These are phyloP conservation scores for Sarcophilus harrisii DNA, from an alignment of 2,797 vertebrate genomes.

Conservation along the genomic window DNA sequence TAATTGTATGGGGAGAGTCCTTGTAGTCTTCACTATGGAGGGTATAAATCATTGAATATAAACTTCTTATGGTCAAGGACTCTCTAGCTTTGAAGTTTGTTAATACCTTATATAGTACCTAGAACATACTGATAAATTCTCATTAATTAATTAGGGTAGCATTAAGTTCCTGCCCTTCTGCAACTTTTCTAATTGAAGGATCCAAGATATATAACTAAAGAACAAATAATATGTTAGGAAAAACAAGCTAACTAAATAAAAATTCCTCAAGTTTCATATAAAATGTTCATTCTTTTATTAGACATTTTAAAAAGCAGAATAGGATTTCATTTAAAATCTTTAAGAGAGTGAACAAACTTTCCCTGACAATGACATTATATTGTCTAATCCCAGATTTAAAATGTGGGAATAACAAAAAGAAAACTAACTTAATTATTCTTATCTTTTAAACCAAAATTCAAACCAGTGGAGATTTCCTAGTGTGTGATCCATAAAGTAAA, in stretches of 20 bases:
- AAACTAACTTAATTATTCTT: background rate
- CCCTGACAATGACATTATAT: background rate
- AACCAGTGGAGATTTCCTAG: background rate
- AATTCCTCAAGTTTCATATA: background rate
- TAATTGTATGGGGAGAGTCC: background rate
- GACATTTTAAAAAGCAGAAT: background rate
- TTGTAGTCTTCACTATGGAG: background rate
- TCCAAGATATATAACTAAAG: too few species aligned
- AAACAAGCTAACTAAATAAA: background rate
- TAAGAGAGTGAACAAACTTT: background rate
- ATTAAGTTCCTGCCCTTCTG: too few species aligned
- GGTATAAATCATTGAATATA: background rate
- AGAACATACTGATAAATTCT: background rate
- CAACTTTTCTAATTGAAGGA: too few species aligned
- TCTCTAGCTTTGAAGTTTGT: background rate
- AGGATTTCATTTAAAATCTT: background rate
- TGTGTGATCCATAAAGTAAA: background rate
- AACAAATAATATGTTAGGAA: background rate
- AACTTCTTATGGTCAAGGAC: background rate
- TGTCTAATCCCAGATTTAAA: background rate
- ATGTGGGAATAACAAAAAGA: background rate
- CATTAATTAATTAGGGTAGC: background rate
- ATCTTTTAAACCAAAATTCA: background rate
- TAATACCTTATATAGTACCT: background rate
- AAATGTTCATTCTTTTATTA: background rate